Evolutionary conservation across 2,113 vertebrate species (phyloP).

Genomic region (Sinocyclocheilus anshuiensis): DNA sequence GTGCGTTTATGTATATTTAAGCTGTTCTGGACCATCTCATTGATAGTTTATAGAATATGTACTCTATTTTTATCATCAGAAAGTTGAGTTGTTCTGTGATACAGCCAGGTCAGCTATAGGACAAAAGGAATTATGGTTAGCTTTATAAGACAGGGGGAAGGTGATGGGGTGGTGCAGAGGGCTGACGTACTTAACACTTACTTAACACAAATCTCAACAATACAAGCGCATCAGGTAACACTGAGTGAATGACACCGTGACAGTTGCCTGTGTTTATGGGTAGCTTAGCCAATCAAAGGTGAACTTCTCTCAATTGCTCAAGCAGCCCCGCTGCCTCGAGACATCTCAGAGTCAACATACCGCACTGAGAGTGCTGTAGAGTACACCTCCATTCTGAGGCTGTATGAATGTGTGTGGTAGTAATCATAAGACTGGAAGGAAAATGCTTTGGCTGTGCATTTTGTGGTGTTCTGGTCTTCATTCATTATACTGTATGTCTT

Average conservation of each 20-base stretch:
- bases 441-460: not conserved
- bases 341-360: slow-evolving; percentile 7
- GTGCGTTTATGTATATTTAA: not conserved
- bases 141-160: not conserved
- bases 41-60: not conserved
- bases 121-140: slow-evolving; percentile 5
- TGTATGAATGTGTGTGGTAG: not conserved
- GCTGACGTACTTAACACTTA: not conserved
- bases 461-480: not conserved
- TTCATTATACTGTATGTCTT: not conserved
- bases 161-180: slow-evolving; percentile 1
- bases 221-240: not conserved
- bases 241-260: slow-evolving; percentile 3
- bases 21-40: not conserved
- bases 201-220: slow-evolving; percentile 1
- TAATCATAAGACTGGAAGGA: not conserved
- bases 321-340: not conserved
- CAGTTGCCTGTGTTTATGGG: not conserved
- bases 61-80: not conserved
- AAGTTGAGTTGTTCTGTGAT: not conserved
- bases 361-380: not conserved
- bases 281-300: slow-evolving; percentile 7
- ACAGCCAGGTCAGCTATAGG: not conserved
- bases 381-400: not conserved
- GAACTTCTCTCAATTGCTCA: not conserved